Percentiles rank a stretch among this genome's conserved stretches.
Evolutionary conservation across 2,113 vertebrate species (phyloP).

Genomic region (Rynchops niger): DNA sequence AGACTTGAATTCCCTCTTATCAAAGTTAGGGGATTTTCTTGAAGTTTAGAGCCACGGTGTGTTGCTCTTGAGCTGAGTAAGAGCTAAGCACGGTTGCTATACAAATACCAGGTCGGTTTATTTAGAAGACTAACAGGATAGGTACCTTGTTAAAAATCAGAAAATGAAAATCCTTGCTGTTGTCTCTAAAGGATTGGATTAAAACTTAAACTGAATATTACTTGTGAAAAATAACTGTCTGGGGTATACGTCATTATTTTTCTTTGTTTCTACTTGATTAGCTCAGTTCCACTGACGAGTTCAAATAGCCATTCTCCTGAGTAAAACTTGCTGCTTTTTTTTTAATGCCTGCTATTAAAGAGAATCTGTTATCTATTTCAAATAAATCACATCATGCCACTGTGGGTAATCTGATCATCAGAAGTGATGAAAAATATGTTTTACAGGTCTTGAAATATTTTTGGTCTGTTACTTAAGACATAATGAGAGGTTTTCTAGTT

Average conservation of each 20-base stretch:
- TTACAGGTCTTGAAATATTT: neutral
- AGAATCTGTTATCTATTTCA: neutral
- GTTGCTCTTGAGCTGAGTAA: neutral
- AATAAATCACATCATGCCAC: neutral
- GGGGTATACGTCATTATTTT: constrained; percentile 36
- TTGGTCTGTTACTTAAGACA: neutral
- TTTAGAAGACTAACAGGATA: neutral
- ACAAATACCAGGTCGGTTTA: neutral
- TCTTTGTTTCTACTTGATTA: constrained; percentile 42
- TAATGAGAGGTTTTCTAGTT: neutral
- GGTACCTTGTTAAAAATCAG: neutral
- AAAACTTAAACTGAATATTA: constrained; percentile 3
- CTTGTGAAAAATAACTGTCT: constrained; percentile 37
- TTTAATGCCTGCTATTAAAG: neutral
- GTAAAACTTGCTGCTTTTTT: neutral
- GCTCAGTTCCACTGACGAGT: neutral
- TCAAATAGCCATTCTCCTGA: constrained; percentile 30
- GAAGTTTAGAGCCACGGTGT: neutral
- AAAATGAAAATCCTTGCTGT: neutral
- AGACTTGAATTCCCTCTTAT: neutral
- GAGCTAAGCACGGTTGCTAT: neutral
- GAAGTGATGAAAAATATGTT: neutral
- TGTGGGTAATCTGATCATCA: neutral
- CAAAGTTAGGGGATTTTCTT: neutral
- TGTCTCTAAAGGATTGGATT: neutral